phyloP scores from a whole-genome alignment of 1,140 invertebrate species.

The Brachionus koreanus region DNA sequence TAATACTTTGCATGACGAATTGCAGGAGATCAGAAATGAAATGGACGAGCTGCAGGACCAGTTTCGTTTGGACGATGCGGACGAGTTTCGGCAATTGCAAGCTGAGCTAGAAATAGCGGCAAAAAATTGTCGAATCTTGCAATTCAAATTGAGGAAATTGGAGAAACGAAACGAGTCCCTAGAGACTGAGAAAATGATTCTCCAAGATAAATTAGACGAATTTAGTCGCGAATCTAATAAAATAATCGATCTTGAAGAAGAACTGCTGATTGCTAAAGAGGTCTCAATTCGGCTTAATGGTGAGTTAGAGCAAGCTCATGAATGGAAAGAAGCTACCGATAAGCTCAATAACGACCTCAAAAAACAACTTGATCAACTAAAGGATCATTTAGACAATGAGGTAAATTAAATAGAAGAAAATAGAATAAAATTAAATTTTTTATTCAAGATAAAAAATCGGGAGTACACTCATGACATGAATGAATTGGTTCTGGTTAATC shows the following conservation, averaged over 20 bases:
- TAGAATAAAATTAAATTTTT: not conserved
- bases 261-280: conserved; percentile 44
- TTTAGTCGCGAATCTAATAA: conserved; percentile 22
- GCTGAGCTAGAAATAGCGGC: conserved; percentile 62
- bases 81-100: conserved; percentile 80
- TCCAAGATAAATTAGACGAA: conserved; percentile 39
- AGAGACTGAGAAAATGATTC: conserved; percentile 68
- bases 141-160: conserved; percentile 93
- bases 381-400: conserved; percentile 39
- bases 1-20: conserved; percentile 30
- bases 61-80: conserved; percentile 87
- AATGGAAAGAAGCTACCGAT: conserved; percentile 9
- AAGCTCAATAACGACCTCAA: conserved; percentile 27
- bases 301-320: conserved; percentile 39
- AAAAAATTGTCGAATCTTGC: conserved; percentile 95
- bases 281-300: conserved; percentile 40
- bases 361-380: conserved; percentile 35
- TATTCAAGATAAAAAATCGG: conserved; percentile 15
- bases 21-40: conserved; percentile 65
- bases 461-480: conserved; percentile 32
- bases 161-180: conserved; percentile 83
- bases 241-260: conserved; percentile 44
- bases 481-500: conserved; percentile 19
- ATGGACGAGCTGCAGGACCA: conserved; percentile 97
- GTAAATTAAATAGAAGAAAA: not conserved